These are phyloP conservation scores for Panorpa germanica DNA, from an alignment of 2,888 invertebrate species.

Conservation along the genomic window DNA sequence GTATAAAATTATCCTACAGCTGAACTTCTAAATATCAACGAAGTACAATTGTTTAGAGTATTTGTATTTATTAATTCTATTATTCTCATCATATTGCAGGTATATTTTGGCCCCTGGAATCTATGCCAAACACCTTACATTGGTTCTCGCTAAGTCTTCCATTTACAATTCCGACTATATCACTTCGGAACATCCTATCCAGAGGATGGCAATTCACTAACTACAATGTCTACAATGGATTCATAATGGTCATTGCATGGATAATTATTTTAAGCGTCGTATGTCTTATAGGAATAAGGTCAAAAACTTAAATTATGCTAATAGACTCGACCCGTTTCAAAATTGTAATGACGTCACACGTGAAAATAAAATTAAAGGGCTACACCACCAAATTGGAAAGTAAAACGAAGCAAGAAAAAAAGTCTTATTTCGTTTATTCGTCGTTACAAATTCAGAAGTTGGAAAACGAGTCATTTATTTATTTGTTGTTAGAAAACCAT, in stretches of 20 bases:
- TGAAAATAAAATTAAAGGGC: no score
- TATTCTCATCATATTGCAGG: no score
- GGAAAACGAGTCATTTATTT: no score
- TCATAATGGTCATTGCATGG: slow-evolving; percentile 47
- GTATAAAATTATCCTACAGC: background rate
- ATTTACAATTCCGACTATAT: slow-evolving; percentile 59
- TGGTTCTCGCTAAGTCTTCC: slow-evolving; percentile 49
- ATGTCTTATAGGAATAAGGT: slow-evolving; percentile 32
- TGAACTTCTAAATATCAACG: background rate
- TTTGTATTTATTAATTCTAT: slow-evolving; percentile 6
- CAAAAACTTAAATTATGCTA: slow-evolving; percentile 26
- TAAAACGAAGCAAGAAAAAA: no score
- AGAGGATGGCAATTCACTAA: slow-evolving; percentile 53
- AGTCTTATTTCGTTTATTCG: no score
- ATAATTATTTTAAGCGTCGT: slow-evolving; percentile 33
- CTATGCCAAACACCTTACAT: slow-evolving; percentile 39
- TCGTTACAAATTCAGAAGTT: no score
- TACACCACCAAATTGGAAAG: no score
- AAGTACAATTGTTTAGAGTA: background rate
- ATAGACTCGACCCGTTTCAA: no score
- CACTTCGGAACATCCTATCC: slow-evolving; percentile 55
- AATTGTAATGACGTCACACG: no score
- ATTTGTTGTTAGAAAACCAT: no score
- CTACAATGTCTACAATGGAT: slow-evolving; percentile 52
- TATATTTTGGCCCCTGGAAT: slow-evolving; percentile 47